Conservation (phyloP, 2,113 vertebrate species). For the Macrotus californicus region DNA sequence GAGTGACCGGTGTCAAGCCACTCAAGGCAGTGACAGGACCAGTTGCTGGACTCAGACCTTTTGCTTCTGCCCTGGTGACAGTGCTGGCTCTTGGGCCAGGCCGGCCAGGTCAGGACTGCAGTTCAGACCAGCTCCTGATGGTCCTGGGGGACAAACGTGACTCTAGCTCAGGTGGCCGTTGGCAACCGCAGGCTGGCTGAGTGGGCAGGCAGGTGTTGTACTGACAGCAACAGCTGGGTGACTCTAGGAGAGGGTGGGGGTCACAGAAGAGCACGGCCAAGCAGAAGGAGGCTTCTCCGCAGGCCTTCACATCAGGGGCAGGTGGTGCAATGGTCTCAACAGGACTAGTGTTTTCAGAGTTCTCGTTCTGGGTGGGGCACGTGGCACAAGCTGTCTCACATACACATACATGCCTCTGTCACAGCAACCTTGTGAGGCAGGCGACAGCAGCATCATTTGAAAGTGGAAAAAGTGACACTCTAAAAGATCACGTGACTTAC, state of each 20-base stretch:
- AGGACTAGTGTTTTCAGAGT: neutral
- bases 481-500: neutral
- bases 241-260: neutral
- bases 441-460: neutral
- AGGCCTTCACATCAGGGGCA: neutral
- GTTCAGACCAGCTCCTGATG: neutral
- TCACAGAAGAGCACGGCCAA: neutral
- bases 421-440: no score
- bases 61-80: neutral
- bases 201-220: neutral
- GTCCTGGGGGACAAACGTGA: neutral
- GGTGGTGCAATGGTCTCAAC: no score
- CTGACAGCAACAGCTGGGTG: neutral
- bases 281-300: neutral
- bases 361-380: neutral
- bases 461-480: neutral
- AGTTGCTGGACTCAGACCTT: neutral
- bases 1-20: neutral
- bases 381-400: no score
- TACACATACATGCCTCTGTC: neutral
- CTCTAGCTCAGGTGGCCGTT: neutral
- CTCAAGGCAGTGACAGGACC: neutral
- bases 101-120: neutral
- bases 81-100: neutral
- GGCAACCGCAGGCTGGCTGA: neutral